A percentile compares a stretch with the other conserved stretches of the same genome.
phyloP scores from a whole-genome alignment of 2,888 invertebrate species.

The Plebejus melissa region DNA sequence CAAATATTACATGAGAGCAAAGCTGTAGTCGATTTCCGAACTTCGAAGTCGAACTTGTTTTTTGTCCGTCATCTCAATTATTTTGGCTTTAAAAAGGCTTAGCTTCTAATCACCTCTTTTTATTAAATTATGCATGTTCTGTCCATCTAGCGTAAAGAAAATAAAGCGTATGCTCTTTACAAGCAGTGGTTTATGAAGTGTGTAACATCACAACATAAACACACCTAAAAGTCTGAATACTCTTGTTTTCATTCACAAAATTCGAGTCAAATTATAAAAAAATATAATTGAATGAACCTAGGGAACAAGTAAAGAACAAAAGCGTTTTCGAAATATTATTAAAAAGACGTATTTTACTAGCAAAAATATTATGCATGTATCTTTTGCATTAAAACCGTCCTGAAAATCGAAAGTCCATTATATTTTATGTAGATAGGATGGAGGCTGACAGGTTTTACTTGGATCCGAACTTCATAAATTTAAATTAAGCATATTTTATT shows the following conservation, averaged over 20 bases:
- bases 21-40: background rate
- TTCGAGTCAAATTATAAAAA: background rate
- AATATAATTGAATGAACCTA: background rate
- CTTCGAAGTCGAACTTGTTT: background rate
- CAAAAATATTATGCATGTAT: constrained; percentile 5
- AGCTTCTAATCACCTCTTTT: background rate
- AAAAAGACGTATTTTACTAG: background rate
- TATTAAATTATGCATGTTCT: background rate
- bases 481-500: background rate
- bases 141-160: background rate
- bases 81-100: background rate
- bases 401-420: background rate
- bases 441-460: constrained; percentile 1
- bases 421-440: constrained; percentile 1
- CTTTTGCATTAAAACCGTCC: constrained; percentile 6
- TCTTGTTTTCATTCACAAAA: background rate
- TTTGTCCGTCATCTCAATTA: background rate
- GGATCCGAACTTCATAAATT: background rate
- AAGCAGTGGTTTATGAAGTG: background rate
- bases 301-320: constrained; percentile 7
- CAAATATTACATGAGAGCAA: background rate
- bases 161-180: background rate
- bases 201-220: background rate
- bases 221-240: background rate
- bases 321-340: background rate